A percentile compares a stretch with the other conserved stretches of the same genome.
Evolutionary conservation across 1,140 invertebrate genomes (phyloP).

Genomic region (Diabrotica undecimpunctata): DNA sequence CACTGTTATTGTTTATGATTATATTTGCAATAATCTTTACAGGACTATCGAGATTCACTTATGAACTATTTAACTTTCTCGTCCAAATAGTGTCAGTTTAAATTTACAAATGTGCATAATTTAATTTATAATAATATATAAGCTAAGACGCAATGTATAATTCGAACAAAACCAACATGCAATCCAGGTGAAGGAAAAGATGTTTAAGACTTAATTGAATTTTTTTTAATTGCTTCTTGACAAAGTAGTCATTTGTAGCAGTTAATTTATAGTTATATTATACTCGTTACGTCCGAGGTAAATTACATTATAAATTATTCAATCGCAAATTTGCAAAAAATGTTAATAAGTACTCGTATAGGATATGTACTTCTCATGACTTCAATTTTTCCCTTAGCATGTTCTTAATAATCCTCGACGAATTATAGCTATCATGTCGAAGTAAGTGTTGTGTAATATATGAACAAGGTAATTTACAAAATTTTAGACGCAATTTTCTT

Average conservation of each 20-base stretch:
- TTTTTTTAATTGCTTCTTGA: constrained; percentile 25
- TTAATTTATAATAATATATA: too few relatives aligned
- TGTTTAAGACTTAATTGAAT: constrained; percentile 26
- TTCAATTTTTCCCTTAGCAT: not conserved
- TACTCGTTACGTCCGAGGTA: not conserved
- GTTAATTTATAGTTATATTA: constrained; percentile 1
- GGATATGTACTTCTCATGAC: not conserved
- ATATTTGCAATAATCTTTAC: too few relatives aligned
- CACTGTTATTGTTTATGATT: too few relatives aligned
- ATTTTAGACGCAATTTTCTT: too few relatives aligned
- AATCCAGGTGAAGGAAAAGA: constrained; percentile 25
- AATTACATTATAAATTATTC: constrained; percentile 3
- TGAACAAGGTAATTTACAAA: too few relatives aligned
- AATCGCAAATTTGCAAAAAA: constrained; percentile 2
- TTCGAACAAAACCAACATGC: not conserved
- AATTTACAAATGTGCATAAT: too few relatives aligned
- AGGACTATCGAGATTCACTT: too few relatives aligned
- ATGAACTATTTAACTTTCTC: too few relatives aligned
- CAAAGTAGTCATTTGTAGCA: constrained; percentile 18
- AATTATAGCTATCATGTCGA: too few relatives aligned
- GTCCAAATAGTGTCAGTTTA: too few relatives aligned
- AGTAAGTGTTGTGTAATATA: too few relatives aligned
- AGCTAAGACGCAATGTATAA: too few relatives aligned
- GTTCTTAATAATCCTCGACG: not conserved
- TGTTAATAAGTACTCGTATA: not conserved